Base-by-base conservation (phyloP, 2,888 invertebrate species). In the Malacosoma neustria region DNA sequence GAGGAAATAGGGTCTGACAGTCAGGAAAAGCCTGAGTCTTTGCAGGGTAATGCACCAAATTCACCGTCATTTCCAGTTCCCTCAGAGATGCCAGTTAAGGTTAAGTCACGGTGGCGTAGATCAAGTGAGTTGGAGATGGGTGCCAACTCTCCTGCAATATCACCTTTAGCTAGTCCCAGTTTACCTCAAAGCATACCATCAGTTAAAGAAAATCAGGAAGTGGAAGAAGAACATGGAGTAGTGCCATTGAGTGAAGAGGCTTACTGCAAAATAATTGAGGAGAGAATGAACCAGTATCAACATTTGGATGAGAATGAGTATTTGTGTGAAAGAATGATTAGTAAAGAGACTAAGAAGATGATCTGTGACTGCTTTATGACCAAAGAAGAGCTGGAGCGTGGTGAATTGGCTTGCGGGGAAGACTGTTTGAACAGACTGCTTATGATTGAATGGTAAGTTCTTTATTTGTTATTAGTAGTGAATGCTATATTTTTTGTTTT, bases 361-460 rank as follows among this genome's bases (percentile, higher is more conserved):
- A 90, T 93, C 15, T 98, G 98, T 75, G 98, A 98, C 75, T 99
- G 98, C 72, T 93, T 94, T 61, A 88, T 97, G 48, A 94, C 94
- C 37, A 91, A 92, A 64, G 97, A 97, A 52, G 98, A 98, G 64
- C 88, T 94, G 46, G 89, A 90, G 31, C 87, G 92, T 40, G 96
- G 96, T 0, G 93, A 95, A 61, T 73, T 90, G 43, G 97, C 96
- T 6, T 99, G 99, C 71, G 97, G 96, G 0, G 96, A 97, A 62
- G 97, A 98, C 76, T 99, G 99, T 75, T 89, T 99, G 29, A 99
- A 99, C 87, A 91, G 98, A 63, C 88, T 98, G 67, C 90, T 99
- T n/a, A 95, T 98, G 93, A 98, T 99, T 66, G 99, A 99, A 89
- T 99, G 97, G 96, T 95, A 86, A 80, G 74, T 55, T 37, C 31